Evolutionary conservation across 2,113 vertebrate genomes (phyloP).

Genomic region (Ifrita kowaldi): DNA sequence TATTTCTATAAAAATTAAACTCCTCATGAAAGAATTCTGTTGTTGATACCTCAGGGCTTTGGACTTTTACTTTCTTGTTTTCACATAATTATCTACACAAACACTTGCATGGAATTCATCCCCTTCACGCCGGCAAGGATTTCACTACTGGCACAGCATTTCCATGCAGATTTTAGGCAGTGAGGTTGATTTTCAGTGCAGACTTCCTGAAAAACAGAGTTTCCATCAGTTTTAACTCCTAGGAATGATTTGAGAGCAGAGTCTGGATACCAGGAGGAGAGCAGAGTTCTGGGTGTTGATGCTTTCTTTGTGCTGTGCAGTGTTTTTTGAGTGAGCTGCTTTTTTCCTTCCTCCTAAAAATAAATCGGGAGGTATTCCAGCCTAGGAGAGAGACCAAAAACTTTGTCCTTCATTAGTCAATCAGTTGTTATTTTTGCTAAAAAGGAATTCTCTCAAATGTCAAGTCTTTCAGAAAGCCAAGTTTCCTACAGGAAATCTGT

Average conservation of each 20-base stretch:
- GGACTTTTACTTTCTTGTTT: not conserved
- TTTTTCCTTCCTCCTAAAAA: not conserved
- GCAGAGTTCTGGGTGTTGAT: not conserved
- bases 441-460: not conserved
- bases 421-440: not conserved
- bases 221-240: not conserved
- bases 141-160: not conserved
- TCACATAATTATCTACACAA: conserved; percentile 11
- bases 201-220: not conserved
- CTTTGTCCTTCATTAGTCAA: not conserved
- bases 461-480: not conserved
- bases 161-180: not conserved
- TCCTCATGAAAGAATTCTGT: not conserved
- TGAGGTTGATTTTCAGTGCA: not conserved
- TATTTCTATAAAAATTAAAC: conserved; percentile 1
- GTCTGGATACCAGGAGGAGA: not conserved
- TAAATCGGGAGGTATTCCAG: not conserved
- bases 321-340: not conserved
- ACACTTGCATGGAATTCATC: not conserved
- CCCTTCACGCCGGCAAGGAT: not conserved
- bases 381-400: not conserved
- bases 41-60: conserved; percentile 19
- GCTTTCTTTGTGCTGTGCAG: not conserved
- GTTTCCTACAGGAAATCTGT: not conserved
- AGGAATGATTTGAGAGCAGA: not conserved